A percentile compares a stretch with the other conserved stretches of the same genome.
phyloP scores from a whole-genome alignment of 2,113 vertebrate genomes.

The Zapus hudsonius region DNA sequence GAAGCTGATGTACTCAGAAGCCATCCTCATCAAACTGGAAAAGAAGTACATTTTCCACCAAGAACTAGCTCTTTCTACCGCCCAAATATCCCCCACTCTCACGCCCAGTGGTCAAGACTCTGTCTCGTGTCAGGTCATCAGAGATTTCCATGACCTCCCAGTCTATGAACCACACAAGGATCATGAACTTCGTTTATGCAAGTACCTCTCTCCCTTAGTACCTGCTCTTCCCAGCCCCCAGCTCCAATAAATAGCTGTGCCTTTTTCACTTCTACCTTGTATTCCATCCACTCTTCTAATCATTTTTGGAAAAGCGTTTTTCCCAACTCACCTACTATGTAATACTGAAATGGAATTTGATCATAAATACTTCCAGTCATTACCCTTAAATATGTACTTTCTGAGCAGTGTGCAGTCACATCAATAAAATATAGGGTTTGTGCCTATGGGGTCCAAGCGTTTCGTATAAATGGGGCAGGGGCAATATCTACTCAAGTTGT shows the following conservation, averaged over 20 bases:
- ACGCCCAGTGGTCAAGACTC: fast-evolving
- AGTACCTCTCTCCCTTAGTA: not conserved
- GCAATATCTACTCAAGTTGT: not conserved
- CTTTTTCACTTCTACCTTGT: not conserved
- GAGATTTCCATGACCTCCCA: not conserved
- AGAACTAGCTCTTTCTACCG: not conserved
- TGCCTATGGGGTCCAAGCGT: not conserved
- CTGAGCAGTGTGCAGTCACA: not conserved
- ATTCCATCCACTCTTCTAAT: not conserved
- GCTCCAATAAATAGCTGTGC: not conserved
- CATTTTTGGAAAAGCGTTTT: not conserved
- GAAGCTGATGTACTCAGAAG: not conserved
- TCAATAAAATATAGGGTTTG: not conserved
- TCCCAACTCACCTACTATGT: not conserved
- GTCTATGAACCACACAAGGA: no score
- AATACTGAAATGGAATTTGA: not conserved
- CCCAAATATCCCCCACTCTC: not conserved
- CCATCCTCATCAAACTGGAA: not conserved
- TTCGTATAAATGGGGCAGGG: not conserved
- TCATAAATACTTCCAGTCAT: not conserved
- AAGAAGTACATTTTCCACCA: not conserved
- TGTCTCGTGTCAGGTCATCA: not conserved
- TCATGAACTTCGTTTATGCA: not conserved
- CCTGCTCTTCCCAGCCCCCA: not conserved
- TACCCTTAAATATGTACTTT: not conserved